Percentiles rank a stretch among this genome's conserved stretches.
Evolutionary conservation across 2,113 vertebrate genomes (phyloP).

Genomic region (Cephalopterus ornatus): DNA sequence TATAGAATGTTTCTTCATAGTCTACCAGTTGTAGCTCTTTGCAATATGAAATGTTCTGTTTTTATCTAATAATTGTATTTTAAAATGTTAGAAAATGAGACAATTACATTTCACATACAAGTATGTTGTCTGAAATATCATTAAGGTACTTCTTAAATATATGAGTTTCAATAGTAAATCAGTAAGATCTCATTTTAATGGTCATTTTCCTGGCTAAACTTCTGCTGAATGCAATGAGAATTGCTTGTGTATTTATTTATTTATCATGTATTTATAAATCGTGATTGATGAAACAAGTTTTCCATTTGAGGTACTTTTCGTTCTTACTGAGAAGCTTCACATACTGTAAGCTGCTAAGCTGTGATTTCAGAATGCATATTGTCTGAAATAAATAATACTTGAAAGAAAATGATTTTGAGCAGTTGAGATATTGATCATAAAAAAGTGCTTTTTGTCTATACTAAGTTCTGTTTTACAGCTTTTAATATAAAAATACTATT

Average conservation of each 20-base stretch:
- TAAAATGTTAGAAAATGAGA: neutral
- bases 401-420: neutral
- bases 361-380: neutral
- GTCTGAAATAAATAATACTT: neutral
- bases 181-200: neutral
- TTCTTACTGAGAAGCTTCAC: constrained; percentile 2
- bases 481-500: neutral
- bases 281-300: neutral
- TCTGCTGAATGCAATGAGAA: neutral
- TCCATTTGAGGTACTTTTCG: neutral
- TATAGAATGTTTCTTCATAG: constrained; percentile 5
- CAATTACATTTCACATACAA: neutral
- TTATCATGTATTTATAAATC: neutral
- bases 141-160: neutral
- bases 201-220: neutral
- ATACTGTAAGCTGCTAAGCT: neutral
- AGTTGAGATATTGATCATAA: neutral
- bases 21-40: constrained; percentile 50
- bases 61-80: neutral
- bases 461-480: neutral
- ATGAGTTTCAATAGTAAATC: neutral
- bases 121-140: neutral
- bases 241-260: too few species aligned
- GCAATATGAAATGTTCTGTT: constrained; percentile 55
- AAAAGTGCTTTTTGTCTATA: neutral